Evolutionary conservation across 2,888 invertebrate species (phyloP).

Genomic region (Hedya salicella): DNA sequence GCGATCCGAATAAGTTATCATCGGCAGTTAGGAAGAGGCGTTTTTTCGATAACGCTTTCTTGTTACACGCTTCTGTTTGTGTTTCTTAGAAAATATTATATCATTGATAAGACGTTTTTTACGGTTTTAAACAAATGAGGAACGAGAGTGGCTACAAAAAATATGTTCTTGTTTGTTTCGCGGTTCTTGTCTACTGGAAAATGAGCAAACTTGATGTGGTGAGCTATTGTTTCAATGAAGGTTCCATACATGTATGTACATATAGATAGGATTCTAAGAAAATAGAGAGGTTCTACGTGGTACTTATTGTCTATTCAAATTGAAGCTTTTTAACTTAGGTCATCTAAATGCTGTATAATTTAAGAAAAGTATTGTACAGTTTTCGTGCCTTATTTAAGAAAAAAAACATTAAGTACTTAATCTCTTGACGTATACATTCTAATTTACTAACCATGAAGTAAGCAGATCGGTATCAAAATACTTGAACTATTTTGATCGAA

Average conservation of each 20-base stretch:
- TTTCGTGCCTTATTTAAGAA: no score
- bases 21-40: constrained; percentile 70
- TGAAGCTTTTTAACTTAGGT: no score
- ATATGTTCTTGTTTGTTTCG: constrained; percentile 15
- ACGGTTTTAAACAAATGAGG: constrained; percentile 19
- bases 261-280: no score
- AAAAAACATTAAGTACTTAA: no score
- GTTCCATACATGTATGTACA: neutral
- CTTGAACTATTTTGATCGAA: no score
- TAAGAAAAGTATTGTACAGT: no score
- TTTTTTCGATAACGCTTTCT: constrained; percentile 63
- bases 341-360: no score
- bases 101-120: constrained; percentile 36
- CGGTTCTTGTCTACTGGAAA: constrained; percentile 8
- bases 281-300: no score
- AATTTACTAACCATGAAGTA: no score
- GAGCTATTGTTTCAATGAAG: neutral
- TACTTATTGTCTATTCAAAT: no score
- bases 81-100: constrained; percentile 21
- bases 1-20: constrained; percentile 77
- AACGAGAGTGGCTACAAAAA: constrained; percentile 16
- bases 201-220: neutral
- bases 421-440: no score
- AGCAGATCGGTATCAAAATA: no score
- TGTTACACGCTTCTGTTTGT: constrained; percentile 10